A percentile compares a stretch with the other conserved stretches of the same genome.
Evolutionary conservation across 1,140 invertebrate species (phyloP).

Genomic region (Tribolium castaneum): DNA sequence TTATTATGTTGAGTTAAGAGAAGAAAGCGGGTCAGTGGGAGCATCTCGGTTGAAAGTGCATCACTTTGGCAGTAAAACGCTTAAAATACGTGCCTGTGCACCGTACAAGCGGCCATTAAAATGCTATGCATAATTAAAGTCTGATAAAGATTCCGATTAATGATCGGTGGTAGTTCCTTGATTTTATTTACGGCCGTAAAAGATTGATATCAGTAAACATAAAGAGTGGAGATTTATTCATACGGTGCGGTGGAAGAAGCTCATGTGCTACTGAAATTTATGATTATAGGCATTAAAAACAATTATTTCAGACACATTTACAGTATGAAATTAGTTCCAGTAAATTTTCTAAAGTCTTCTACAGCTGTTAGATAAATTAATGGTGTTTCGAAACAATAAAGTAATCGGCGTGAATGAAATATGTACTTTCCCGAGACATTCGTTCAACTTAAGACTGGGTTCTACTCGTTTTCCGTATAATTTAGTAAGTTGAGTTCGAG

Average conservation of each 20-base stretch:
- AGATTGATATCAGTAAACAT: conserved; percentile 20
- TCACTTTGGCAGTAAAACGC: not conserved
- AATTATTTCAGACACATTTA: conserved; percentile 35
- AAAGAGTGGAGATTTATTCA: conserved; percentile 20
- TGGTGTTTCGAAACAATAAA: conserved; percentile 43
- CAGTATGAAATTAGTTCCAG: conserved; percentile 34
- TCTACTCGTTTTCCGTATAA: conserved; percentile 35
- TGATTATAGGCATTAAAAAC: conserved; percentile 31
- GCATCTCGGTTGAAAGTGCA: not conserved
- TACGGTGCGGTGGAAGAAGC: not conserved
- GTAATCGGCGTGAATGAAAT: conserved; percentile 42
- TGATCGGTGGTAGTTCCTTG: conserved; percentile 14
- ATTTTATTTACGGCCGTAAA: not conserved
- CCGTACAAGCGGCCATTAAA: not conserved
- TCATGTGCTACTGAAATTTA: conserved; percentile 34
- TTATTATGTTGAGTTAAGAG: conserved; percentile 1
- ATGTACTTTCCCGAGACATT: conserved; percentile 38
- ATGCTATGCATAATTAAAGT: conserved; percentile 16
- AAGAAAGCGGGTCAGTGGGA: not conserved
- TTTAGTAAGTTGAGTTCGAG: conserved; percentile 30
- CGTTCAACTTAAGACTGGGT: conserved; percentile 32
- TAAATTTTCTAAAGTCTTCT: conserved; percentile 29
- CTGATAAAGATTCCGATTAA: conserved; percentile 18
- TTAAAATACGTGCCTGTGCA: not conserved
- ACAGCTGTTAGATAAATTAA: conserved; percentile 43